Conservation (phyloP, 2,888 invertebrate genomes). For the Halocaridina rubra region DNA sequence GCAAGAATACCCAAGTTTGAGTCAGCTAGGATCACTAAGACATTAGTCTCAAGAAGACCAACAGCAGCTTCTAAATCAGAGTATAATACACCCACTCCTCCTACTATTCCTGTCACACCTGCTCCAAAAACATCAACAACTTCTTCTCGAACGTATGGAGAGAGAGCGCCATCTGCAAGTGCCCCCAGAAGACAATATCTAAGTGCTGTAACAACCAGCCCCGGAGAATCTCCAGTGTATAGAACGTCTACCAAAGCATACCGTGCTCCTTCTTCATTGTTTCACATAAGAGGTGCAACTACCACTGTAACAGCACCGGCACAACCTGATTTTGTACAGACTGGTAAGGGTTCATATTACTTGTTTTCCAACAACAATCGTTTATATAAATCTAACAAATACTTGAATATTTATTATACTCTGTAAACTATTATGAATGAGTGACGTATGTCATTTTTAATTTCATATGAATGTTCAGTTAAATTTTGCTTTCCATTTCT, state of each 20-base stretch:
- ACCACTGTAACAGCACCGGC: slow-evolving; percentile 39
- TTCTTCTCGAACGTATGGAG: background rate
- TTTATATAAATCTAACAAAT: too few relatives aligned
- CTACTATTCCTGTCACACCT: background rate
- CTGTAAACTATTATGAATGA: too few relatives aligned
- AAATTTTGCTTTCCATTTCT: background rate
- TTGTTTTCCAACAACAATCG: too few relatives aligned
- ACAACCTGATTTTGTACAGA: slow-evolving; percentile 56
- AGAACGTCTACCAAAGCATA: slow-evolving; percentile 56
- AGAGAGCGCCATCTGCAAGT: background rate
- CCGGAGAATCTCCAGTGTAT: slow-evolving; percentile 44
- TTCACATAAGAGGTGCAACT: slow-evolving; percentile 12
- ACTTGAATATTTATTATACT: too few relatives aligned
- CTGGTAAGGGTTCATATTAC: too few relatives aligned
- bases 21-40: background rate
- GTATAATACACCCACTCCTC: background rate
- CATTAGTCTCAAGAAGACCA: background rate
- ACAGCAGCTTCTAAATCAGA: background rate
- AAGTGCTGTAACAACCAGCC: background rate
- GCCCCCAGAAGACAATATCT: background rate
- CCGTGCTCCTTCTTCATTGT: slow-evolving; percentile 51
- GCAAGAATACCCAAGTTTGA: background rate
- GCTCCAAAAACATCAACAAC: background rate
- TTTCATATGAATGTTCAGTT: too few relatives aligned
- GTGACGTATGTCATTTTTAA: too few relatives aligned